Conservation (phyloP, 1,140 invertebrate species). For the Micrasema minimum region DNA sequence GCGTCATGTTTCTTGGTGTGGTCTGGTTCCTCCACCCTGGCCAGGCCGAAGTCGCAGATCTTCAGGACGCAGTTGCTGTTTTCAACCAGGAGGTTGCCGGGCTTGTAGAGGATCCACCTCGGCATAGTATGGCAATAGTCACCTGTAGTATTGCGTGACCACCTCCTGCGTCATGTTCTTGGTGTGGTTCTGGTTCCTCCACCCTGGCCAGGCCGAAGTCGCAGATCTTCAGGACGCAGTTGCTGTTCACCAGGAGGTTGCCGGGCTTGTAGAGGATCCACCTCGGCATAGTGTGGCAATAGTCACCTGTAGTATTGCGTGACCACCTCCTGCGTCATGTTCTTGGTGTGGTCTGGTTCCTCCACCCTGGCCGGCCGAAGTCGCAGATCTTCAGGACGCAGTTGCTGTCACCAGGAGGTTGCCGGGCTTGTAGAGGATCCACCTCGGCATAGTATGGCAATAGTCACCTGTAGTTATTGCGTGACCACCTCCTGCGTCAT, state of each 20-base stretch:
- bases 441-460: no score
- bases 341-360: conserved; percentile 89
- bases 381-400: conserved; percentile 99
- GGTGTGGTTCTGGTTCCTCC: conserved; percentile 89
- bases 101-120: no score
- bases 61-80: conserved; percentile 99
- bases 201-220: conserved; percentile 91
- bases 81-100: conserved; percentile 97
- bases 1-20: conserved; percentile 95
- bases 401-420: conserved; percentile 97
- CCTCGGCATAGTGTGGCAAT: no score
- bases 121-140: background rate
- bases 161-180: conserved; percentile 99
- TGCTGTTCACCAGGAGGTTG: conserved; percentile 97
- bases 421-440: conserved; percentile 80
- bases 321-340: conserved; percentile 98
- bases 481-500: conserved; percentile 99
- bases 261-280: conserved; percentile 80
- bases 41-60: conserved; percentile 97
- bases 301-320: no score
- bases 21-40: conserved; percentile 90
- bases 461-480: conserved; percentile 90
- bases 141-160: conserved; percentile 96
- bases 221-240: conserved; percentile 93
- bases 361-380: conserved; percentile 87